Conservation (phyloP, 2,797 vertebrate species). For the Poecilia picta region DNA sequence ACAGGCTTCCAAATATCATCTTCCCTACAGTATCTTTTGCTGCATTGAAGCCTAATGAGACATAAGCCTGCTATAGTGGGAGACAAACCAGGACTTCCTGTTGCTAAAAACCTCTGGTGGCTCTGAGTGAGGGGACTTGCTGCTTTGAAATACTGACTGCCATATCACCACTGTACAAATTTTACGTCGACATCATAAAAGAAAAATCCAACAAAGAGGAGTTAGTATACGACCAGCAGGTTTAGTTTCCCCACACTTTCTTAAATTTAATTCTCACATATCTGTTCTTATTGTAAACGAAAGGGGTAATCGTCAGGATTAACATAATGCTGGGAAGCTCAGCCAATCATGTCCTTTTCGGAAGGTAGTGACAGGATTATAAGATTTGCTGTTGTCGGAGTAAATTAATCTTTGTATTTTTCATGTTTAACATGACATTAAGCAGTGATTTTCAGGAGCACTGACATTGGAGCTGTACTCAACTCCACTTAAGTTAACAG, state of each 20-base stretch:
- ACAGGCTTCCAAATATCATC: constrained; percentile 36
- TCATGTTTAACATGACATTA: constrained; percentile 12
- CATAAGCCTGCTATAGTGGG: constrained; percentile 29
- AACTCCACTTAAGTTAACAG: constrained; percentile 11
- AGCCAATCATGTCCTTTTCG: constrained; percentile 19
- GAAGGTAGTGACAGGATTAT: constrained; percentile 25
- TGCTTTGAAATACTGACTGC: constrained; percentile 54
- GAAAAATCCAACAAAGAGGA: constrained; percentile 7
- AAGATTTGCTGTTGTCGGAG: constrained; percentile 22
- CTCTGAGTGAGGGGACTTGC: not conserved
- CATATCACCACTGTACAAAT: constrained; percentile 47
- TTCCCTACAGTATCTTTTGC: constrained; percentile 40
- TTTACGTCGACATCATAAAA: constrained; percentile 31
- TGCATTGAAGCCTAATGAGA: constrained; percentile 58
- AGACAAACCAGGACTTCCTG: constrained; percentile 41
- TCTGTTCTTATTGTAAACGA: constrained; percentile 9
- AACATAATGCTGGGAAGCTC: constrained; percentile 28
- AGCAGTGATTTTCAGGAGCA: constrained; percentile 11
- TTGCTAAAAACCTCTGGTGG: constrained; percentile 42
- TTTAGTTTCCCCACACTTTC: not conserved
- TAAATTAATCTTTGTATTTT: constrained; percentile 35
- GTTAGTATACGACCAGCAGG: not conserved
- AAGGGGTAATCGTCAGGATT: constrained; percentile 19
- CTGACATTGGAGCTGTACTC: constrained; percentile 13
- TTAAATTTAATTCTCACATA: constrained; percentile 15